A percentile compares a stretch with the other conserved stretches of the same genome.
Evolutionary conservation across 2,797 vertebrate species (phyloP).

Genomic region (Halcyon smyrnensis): DNA sequence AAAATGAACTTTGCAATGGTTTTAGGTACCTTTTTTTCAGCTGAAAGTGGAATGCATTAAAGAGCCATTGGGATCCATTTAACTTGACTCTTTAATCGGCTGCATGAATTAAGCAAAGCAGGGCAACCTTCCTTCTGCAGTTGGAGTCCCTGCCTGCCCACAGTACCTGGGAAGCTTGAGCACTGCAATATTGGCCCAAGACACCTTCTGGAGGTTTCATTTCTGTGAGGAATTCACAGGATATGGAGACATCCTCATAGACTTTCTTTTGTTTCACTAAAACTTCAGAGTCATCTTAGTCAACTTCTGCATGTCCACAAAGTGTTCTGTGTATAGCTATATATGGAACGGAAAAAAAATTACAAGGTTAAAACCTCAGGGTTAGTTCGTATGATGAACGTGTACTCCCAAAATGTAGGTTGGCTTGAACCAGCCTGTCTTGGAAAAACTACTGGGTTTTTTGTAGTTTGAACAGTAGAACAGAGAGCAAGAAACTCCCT

Average conservation of each 20-base stretch:
- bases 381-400: neutral
- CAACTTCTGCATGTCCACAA: neutral
- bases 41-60: neutral
- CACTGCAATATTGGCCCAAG: neutral
- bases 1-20: neutral
- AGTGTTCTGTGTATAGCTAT: neutral
- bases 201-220: neutral
- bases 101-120: neutral
- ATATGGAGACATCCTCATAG: neutral
- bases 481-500: neutral
- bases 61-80: neutral
- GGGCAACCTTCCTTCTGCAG: neutral
- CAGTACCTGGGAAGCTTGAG: neutral
- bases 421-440: constrained; percentile 4
- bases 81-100: neutral
- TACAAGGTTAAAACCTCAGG: constrained; percentile 22
- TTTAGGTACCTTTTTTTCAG: neutral
- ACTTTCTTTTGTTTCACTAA: neutral
- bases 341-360: constrained; percentile 3
- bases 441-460: neutral
- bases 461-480: neutral
- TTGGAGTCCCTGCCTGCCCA: neutral
- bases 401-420: neutral
- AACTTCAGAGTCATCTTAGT: neutral
- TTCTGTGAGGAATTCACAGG: neutral